Percentiles rank a stretch among this genome's conserved stretches.
Evolutionary conservation across 2,888 invertebrate species (phyloP).

Genomic region (Kryphioiulus occultus): DNA sequence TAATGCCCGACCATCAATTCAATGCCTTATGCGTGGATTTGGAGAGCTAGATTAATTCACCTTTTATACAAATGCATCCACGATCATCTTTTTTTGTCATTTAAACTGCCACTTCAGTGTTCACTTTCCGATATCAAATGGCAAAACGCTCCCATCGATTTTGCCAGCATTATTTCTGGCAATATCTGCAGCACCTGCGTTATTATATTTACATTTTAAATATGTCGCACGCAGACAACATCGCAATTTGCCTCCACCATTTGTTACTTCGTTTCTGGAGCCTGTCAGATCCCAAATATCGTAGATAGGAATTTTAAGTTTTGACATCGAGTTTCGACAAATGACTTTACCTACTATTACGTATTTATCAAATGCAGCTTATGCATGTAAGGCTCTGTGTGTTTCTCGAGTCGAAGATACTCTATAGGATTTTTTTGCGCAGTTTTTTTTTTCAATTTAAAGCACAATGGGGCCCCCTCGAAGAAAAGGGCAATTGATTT

Average conservation of each 20-base stretch:
- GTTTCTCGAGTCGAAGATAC: background rate
- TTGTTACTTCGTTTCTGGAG: background rate
- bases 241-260: background rate
- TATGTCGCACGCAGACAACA: background rate
- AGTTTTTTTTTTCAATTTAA: background rate
- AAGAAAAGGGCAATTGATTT: slow-evolving; percentile 10
- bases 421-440: background rate
- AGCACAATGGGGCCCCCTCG: background rate
- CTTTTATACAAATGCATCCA: background rate
- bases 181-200: background rate
- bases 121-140: background rate
- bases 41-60: background rate
- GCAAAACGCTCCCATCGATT: background rate
- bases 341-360: slow-evolving; percentile 1
- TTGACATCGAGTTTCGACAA: slow-evolving; percentile 15
- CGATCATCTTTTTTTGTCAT: background rate
- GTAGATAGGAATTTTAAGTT: background rate
- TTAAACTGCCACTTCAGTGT: background rate
- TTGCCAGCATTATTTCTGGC: background rate
- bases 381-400: background rate
- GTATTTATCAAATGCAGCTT: background rate
- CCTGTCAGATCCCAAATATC: background rate
- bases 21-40: background rate
- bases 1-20: background rate
- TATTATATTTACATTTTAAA: slow-evolving; percentile 22